Conservation (phyloP, 1,140 invertebrate species). For the Aphidius ervi region DNA sequence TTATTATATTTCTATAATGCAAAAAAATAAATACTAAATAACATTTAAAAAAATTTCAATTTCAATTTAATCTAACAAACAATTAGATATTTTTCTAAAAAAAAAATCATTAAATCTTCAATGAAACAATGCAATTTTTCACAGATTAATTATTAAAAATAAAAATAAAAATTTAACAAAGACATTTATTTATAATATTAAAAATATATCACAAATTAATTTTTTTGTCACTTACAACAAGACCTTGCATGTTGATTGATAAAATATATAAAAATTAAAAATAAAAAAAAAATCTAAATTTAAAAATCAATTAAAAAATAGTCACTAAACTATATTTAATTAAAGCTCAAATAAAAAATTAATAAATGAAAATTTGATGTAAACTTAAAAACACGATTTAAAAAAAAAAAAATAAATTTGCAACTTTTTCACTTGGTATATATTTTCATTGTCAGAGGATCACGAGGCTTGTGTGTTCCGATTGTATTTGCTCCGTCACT, state of each 20-base stretch:
- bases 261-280: neutral
- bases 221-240: conserved; percentile 13
- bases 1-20: neutral
- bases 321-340: neutral
- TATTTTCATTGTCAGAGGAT: conserved; percentile 20
- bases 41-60: neutral
- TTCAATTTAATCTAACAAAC: neutral
- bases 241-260: conserved; percentile 10
- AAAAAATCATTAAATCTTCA: too few relatives aligned
- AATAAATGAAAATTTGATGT: neutral
- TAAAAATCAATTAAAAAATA: neutral
- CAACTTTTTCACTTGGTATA: conserved; percentile 12
- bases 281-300: neutral
- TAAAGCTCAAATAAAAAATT: neutral
- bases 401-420: too few relatives aligned
- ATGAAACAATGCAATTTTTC: too few relatives aligned
- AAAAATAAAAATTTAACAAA: neutral
- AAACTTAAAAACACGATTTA: neutral
- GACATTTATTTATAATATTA: neutral
- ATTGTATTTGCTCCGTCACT: conserved; percentile 14
- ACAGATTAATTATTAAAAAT: too few relatives aligned
- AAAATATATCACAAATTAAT: neutral
- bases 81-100: too few relatives aligned
- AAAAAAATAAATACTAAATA: neutral
- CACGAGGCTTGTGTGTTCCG: conserved; percentile 14